Base-by-base conservation (phyloP, 2,888 invertebrate genomes). In the Myopa testacea region DNA sequence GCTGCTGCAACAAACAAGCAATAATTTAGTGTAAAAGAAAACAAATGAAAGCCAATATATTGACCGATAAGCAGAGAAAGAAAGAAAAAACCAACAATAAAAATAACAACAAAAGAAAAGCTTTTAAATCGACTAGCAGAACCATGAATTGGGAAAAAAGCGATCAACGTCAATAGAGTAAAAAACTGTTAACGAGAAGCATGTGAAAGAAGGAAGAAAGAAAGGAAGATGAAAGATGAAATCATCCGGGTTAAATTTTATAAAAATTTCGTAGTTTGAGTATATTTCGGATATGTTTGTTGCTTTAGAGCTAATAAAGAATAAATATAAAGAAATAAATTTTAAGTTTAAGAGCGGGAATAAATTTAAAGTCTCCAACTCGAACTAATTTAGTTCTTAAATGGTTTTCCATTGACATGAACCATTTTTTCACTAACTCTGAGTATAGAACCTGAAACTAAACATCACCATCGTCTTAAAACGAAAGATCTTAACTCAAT, bases 21-120 rank as follows among this genome's bases (percentile, higher is more conserved):
- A 65, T 34, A 65, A 65, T 10, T 65, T 65, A 65, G 3, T 10
- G 19, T 7, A 19, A 19, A 19, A 62, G 72, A 55, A 60, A 40
- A 72, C 45, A 62, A 60, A 72, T 72, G 62, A 72, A 72, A 72
- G n/a, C 10, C 60, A 38, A 72, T 60, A 37, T 38, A 72, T 72
- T 71, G n/a, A 68, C 37, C 52, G 52, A 50, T 69, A 52, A 50
- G 52, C n/a, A 69, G 26, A 69, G 26, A 19, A n/a, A n/a, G n/a
- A 69, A 45, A 19, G 50, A 34, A 8, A 69, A 69, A 19, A 69
- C 8, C 50, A 69, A 50, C 52, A 69, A 69, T 50, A 69, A 50
- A 8, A 69, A 26, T 19, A 19, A 52, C 5, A 19, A 34, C 50
- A 14, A 16, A 45, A 69, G 10, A 69, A 19, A 52, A 45, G 50